Conservation (phyloP, 2,797 vertebrate species). For the Adrianichthys oophorus region DNA sequence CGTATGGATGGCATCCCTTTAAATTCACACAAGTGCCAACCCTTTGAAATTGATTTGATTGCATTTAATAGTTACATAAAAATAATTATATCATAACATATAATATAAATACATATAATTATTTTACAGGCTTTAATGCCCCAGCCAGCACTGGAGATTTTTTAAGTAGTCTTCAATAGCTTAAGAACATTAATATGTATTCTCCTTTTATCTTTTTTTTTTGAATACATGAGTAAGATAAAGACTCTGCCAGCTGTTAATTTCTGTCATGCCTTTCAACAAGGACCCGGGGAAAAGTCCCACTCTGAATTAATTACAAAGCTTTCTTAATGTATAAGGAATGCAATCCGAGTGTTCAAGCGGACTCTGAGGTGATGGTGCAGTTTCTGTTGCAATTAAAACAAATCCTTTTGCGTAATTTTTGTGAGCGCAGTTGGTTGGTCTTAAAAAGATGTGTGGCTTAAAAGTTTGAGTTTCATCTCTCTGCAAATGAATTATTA, state of each 20-base stretch:
- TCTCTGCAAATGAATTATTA: conserved; percentile 12
- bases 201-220: conserved; percentile 38
- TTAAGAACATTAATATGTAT: conserved; percentile 57
- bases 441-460: conserved; percentile 10
- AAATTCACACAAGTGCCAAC: too few species aligned
- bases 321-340: conserved; percentile 33
- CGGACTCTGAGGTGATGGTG: conserved; percentile 44
- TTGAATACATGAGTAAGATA: conserved; percentile 58
- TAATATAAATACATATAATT: too few species aligned
- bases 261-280: conserved; percentile 61
- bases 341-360: conserved; percentile 54
- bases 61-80: too few species aligned
- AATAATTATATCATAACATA: too few species aligned
- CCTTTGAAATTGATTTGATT: too few species aligned
- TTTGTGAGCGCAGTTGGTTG: conserved; percentile 16
- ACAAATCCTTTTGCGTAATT: conserved; percentile 46
- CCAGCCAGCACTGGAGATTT: conserved; percentile 65
- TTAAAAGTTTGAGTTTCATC: conserved; percentile 14
- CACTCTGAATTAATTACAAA: conserved; percentile 50
- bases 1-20: too few species aligned
- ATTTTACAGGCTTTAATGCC: conserved; percentile 42
- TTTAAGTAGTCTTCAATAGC: conserved; percentile 67
- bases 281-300: conserved; percentile 49
- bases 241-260: conserved; percentile 55
- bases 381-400: conserved; percentile 58